Evolutionary conservation across 2,888 invertebrate species (phyloP).

Genomic region (Diarsia rubi): DNA sequence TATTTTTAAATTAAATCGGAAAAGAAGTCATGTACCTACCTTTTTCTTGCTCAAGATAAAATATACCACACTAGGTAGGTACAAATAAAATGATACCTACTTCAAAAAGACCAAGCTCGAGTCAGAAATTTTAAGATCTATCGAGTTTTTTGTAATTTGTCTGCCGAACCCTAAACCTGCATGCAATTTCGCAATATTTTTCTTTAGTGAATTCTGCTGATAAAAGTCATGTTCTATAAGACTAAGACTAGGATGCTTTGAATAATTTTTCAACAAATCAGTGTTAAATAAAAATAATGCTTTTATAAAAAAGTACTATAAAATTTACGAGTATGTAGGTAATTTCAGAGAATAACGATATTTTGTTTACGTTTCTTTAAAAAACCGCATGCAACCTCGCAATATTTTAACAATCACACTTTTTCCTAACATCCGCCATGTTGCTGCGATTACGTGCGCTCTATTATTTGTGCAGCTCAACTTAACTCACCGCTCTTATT

Average conservation of each 20-base stretch:
- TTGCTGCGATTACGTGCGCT: slow-evolving; percentile 27
- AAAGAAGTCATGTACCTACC: neutral
- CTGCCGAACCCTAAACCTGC: neutral
- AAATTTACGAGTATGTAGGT: too few relatives aligned
- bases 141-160: neutral
- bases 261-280: neutral
- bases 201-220: neutral
- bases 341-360: neutral
- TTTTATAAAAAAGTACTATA: neutral
- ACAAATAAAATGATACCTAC: too few relatives aligned
- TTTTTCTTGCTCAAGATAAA: neutral
- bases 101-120: too few relatives aligned
- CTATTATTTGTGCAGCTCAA: slow-evolving; percentile 38
- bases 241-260: neutral
- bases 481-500: slow-evolving; percentile 25
- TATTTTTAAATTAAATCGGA: neutral
- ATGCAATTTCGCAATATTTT: neutral
- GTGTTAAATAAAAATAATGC: neutral
- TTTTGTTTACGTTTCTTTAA: neutral
- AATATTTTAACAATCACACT: slow-evolving; percentile 13
- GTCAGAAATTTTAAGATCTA: too few relatives aligned
- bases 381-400: slow-evolving; percentile 7
- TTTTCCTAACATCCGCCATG: slow-evolving; percentile 28
- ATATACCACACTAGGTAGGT: too few relatives aligned
- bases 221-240: neutral